Evolutionary conservation across 2,113 vertebrate species (phyloP), one percentile per base, ranked within the genome.

Genomic region (Sylvia atricapilla): DNA sequence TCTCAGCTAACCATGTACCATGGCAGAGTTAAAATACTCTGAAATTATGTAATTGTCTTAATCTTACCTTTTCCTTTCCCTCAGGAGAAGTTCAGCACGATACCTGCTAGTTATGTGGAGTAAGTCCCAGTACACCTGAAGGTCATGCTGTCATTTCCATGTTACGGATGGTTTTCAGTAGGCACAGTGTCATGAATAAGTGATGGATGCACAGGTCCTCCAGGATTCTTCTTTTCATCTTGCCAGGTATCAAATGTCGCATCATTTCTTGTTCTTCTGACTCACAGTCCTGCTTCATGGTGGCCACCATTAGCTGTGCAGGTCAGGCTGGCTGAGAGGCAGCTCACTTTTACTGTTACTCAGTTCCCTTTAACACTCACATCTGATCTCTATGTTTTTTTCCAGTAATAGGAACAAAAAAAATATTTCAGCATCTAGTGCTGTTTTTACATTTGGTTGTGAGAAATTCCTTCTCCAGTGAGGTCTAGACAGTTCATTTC

Each of bases 41-140:
- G 76, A 77, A 92, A 67, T 37, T 33, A 37, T 46, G 8, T 44
- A 31, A 63, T 47, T 87, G 4, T 87, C 43, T 55, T 88, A 46
- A 47, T 94, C 82, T 89, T 94, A 95, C 95, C 94, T 96, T 94
- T 94, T 90, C 27, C n/a, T 73, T 66, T 89, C 93, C 58, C 41
- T 66, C 24, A 4, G 78, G 75, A 88, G 85, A 72, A 58, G 70
- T 35, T 90, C 52, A 56, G 59, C 47, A n/a, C 0, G 3, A 37
- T 60, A 59, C 31, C 30, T 53, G n/a, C 28, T 60, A 55, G 46
- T 92, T 86, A 52, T 2, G 0, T 72, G 77, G 33, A 64, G 31
- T 85, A 60, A 56, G 64, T 87, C 62, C 81, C 13, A 18, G 7
- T 23, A 43, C 31, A 66, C 35, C 50, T 55, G 39, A 63, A 69